These are phyloP conservation scores for Apomyelois bistriatella DNA, from an alignment of 2,888 invertebrate genomes.

Conservation along the genomic window DNA sequence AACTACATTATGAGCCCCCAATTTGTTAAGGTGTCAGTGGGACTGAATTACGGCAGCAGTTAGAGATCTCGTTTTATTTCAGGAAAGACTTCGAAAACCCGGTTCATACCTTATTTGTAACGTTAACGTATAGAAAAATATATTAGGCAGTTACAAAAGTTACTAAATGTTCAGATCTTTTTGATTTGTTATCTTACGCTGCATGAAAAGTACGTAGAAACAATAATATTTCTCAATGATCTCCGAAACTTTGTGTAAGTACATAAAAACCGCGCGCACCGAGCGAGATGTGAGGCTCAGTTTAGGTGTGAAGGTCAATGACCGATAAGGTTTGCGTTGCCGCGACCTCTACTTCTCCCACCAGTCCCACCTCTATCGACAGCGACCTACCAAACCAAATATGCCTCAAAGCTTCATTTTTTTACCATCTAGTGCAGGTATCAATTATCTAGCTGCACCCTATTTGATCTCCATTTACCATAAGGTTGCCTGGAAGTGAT, in stretches of 20 bases:
- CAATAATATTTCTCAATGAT: conserved; percentile 27
- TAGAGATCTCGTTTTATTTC: background rate
- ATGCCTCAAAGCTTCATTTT: conserved; percentile 23
- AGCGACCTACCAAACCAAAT: conserved; percentile 45
- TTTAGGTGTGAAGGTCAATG: conserved; percentile 77
- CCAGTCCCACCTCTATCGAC: conserved; percentile 50
- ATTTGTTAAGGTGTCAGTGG: conserved; percentile 11
- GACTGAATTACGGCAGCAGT: conserved; percentile 3
- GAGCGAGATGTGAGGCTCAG: conserved; percentile 71
- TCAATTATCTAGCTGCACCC: no score
- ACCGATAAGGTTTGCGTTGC: conserved; percentile 73
- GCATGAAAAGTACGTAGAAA: conserved; percentile 23
- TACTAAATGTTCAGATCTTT: background rate
- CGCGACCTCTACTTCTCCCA: conserved; percentile 54
- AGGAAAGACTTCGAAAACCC: conserved; percentile 1
- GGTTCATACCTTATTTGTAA: background rate
- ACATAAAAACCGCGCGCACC: conserved; percentile 46
- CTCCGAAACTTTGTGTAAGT: conserved; percentile 44
- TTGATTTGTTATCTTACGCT: conserved; percentile 10
- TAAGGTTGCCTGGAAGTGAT: no score
- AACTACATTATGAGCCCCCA: conserved; percentile 14
- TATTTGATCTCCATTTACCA: no score
- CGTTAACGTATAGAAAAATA: background rate
- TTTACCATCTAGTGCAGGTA: no score
- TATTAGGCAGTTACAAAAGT: background rate